A percentile compares a stretch with the other conserved stretches of the same genome.
phyloP scores from a whole-genome alignment of 2,888 invertebrate genomes.

The Dryobota labecula region DNA sequence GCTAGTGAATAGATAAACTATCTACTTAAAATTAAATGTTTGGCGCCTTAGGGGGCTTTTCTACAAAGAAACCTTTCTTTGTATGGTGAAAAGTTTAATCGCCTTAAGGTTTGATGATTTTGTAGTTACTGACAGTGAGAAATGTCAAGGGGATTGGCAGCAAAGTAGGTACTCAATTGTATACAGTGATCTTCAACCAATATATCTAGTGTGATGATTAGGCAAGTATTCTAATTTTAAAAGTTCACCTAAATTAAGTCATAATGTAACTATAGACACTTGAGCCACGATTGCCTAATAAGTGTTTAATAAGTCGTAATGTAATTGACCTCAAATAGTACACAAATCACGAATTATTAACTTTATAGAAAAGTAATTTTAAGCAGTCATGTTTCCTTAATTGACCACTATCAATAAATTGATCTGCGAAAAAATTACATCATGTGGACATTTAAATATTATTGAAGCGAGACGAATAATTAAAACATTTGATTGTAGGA shows the following conservation, averaged over 20 bases:
- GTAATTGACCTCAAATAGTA: conserved; percentile 14
- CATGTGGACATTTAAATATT: conserved; percentile 44
- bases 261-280: neutral
- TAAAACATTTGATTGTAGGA: conserved; percentile 47
- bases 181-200: conserved; percentile 23
- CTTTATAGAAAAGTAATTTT: neutral
- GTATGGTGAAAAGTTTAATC: neutral
- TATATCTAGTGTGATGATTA: neutral
- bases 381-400: conserved; percentile 18
- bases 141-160: conserved; percentile 39
- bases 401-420: conserved; percentile 44
- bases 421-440: conserved; percentile 46
- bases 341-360: neutral
- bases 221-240: neutral
- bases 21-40: conserved; percentile 12
- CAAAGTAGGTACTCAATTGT: neutral
- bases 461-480: conserved; percentile 47
- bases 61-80: conserved; percentile 6
- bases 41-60: neutral
- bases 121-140: conserved; percentile 19
- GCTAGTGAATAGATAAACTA: neutral
- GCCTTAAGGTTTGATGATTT: neutral
- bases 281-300: neutral
- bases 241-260: conserved; percentile 22
- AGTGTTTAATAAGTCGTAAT: neutral